Evolutionary conservation across 1,140 invertebrate genomes (phyloP).

Genomic region (Cherax destructor): DNA sequence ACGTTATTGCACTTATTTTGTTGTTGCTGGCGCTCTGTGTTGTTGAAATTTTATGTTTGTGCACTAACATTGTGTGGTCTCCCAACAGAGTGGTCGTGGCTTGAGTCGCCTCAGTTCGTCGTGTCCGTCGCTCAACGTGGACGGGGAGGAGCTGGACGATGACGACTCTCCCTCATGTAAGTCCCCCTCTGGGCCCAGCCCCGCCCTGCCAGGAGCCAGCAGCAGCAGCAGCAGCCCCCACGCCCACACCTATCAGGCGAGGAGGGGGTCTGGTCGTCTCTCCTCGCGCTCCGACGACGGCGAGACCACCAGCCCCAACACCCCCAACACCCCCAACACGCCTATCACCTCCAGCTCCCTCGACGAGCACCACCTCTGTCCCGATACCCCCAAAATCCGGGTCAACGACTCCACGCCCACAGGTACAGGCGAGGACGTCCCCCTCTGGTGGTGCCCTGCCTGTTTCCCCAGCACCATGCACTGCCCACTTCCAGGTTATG

Average conservation of each 20-base stretch:
- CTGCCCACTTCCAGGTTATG: too few species aligned
- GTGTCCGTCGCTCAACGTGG: slow-evolving; percentile 82
- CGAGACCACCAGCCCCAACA: slow-evolving; percentile 57
- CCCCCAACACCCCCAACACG: slow-evolving; percentile 69
- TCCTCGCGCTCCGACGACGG: slow-evolving; percentile 68
- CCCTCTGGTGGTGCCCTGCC: not conserved
- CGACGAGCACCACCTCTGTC: slow-evolving; percentile 70
- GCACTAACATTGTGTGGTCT: not conserved
- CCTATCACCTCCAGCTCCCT: slow-evolving; percentile 70
- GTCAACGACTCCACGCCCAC: slow-evolving; percentile 72
- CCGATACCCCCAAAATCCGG: slow-evolving; percentile 71
- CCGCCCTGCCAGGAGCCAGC: slow-evolving; percentile 35
- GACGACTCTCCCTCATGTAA: slow-evolving; percentile 69
- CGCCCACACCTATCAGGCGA: slow-evolving; percentile 24
- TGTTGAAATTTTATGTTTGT: not conserved
- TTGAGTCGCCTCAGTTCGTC: slow-evolving; percentile 82
- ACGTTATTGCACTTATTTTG: too few species aligned
- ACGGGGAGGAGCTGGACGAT: slow-evolving; percentile 69
- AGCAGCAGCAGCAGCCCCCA: slow-evolving; percentile 23
- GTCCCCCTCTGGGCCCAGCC: slow-evolving; percentile 38
- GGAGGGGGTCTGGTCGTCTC: slow-evolving; percentile 57
- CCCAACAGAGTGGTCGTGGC: slow-evolving; percentile 67
- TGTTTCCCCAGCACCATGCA: not conserved
- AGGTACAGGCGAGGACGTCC: slow-evolving; percentile 37
- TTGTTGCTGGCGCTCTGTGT: too few species aligned